Base-by-base conservation (phyloP, 2,113 vertebrate species). In the Callorhinus ursinus region DNA sequence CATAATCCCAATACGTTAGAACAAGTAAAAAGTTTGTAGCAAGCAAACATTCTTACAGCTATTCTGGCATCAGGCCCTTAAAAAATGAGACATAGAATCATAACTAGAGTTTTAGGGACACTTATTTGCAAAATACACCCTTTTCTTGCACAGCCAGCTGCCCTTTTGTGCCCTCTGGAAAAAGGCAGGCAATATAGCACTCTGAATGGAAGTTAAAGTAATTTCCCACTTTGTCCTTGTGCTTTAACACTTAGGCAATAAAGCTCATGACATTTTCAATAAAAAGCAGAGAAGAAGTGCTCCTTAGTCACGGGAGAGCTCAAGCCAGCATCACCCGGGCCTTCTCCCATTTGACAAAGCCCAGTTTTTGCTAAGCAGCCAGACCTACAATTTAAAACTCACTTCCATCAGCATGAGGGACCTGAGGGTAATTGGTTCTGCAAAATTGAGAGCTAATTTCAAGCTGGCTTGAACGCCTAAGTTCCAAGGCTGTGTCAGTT, bases 221-320 rank as follows among this genome's bases (percentile, higher is more conserved):
- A 94, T 90, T 74, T 92, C 80, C 93, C 67, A 92, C 84, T 81
- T 76, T 55, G 69, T 26, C 94, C 90, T 61, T 14, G 7, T 53
- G 76, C 76, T 94, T 96, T 77, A 88, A 89, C 90, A 95, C 77
- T 88, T 51, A 61, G 88, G 92, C 86, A 96, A 95, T 95, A 95
- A 98, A 97, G 90, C 92, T 92, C 80, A 79, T 7, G 93, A 90
- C 95, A 97, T 72, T 86, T 92, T 90, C 95, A 90, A 97, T 96
- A 94, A 92, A 87, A 81, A 96, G 69, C 3, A 53, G 15, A 86
- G 80, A 86, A 79, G 72, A 71, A 79, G 71, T 12, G 16, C 55
- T 82, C 69, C 57, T 90, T 81, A 77, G 76, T 65, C 87, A 82
- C 0, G 1, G 69, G 83, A 81, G 57, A 63, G 39, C 76, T 59